phyloP scores from a whole-genome alignment of 2,797 vertebrate genomes.

The Muscicapa striata region DNA sequence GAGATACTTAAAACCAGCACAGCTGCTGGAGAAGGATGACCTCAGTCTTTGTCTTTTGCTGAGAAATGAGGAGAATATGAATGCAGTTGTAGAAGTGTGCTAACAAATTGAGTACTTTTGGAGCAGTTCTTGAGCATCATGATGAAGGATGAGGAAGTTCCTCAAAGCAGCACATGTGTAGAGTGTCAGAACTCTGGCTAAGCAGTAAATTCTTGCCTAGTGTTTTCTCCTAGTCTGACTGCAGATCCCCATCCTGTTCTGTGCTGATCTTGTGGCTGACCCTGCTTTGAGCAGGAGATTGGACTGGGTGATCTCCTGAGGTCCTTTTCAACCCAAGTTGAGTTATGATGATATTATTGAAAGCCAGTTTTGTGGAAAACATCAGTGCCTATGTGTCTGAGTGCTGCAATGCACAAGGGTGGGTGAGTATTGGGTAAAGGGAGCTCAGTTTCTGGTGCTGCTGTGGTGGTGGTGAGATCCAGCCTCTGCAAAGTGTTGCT shows the following conservation, averaged over 20 bases:
- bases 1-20: neutral
- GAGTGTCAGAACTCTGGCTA: neutral
- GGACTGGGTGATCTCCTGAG: neutral
- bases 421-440: neutral
- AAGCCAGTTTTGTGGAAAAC: neutral
- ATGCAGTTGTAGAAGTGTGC: neutral
- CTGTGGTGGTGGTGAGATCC: neutral
- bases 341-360: neutral
- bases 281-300: neutral
- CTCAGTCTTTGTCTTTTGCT: neutral
- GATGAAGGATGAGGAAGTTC: neutral
- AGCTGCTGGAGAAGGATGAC: neutral
- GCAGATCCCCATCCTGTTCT: neutral
- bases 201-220: neutral
- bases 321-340: neutral
- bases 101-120: neutral
- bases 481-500: neutral
- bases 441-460: neutral
- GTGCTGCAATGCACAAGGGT: neutral
- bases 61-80: neutral
- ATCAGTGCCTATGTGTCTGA: neutral
- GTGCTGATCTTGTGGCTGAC: neutral
- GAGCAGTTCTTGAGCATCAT: neutral
- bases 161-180: neutral
- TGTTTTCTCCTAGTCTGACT: neutral